Base-by-base conservation (phyloP, 1,140 invertebrate species). In the Drosophila sproati region DNA sequence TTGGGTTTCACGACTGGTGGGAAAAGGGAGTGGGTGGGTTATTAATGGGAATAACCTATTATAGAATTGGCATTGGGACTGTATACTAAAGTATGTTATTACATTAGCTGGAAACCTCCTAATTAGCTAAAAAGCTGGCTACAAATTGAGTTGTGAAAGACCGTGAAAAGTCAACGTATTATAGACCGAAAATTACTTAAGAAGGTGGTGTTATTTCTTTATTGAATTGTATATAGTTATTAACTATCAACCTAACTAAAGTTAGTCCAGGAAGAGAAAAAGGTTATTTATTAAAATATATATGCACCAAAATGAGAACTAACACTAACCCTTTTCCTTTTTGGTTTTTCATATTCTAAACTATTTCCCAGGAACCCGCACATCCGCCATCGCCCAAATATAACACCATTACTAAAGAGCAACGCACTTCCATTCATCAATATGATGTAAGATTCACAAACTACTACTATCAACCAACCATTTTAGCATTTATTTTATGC, bases 361-460 rank as follows among this genome's bases (percentile, higher is more conserved):
- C 28, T 70, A 48, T 66, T 51, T 62, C 35, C 77, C 80, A 89
- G 89, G 92, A 93, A 80, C 86, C 74, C 66, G 80, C 73, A 70
- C 88, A 90, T 76, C 80, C 90, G 79, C 80, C 92, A 78, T 93
- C 92, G 73, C 92, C 92, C 59, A 92, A 91, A 79, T 90, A 87
- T 85, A 92, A 92, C 62, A 78, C 78, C 68, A 68, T 91, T 76
- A 78, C 78, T 64, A 92, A 91, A 87, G 91, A 92, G 78, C 87
- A 92, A 77, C 85, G 91, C 75, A 80, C 83, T 72, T 88, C 80
- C 70, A 86, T 86, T 73, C 87, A 91, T 72, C 92, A 92, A 73
- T 91, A 88, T 78, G 92, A 93, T 90, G 92, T 93, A 91, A 92
- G 92, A 87, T 77, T 51, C 71, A 12, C 62, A 12, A 51, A 37